These are phyloP conservation scores for Coregonus suidteri DNA, from an alignment of 2,797 vertebrate genomes.

Conservation along the genomic window DNA sequence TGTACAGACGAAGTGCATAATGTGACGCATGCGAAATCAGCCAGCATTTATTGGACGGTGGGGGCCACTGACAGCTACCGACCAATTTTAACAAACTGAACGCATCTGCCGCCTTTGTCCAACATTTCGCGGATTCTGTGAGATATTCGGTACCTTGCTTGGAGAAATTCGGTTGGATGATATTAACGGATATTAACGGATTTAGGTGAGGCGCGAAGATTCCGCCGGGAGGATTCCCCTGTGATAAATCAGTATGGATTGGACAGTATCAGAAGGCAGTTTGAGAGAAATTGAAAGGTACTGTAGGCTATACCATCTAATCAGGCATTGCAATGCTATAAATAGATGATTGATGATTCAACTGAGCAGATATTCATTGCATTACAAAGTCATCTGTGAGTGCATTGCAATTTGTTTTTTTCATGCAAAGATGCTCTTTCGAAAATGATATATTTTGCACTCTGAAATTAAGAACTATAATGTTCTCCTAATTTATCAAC, in stretches of 20 bases:
- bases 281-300: conserved; percentile 50
- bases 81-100: conserved; percentile 51
- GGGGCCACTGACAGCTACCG: conserved; percentile 16
- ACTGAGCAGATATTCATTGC: not conserved
- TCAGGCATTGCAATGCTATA: not conserved
- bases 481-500: not conserved
- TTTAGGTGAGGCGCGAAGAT: conserved; percentile 20
- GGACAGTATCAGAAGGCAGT: conserved; percentile 18
- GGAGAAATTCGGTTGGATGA: conserved; percentile 16
- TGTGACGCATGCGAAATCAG: conserved; percentile 31
- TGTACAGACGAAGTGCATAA: conserved; percentile 29
- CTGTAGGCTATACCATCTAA: not conserved
- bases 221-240: not conserved
- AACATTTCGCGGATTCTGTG: conserved; percentile 31
- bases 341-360: not conserved
- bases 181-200: not conserved
- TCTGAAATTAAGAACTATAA: not conserved
- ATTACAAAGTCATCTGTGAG: not conserved
- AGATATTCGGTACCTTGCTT: not conserved
- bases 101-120: conserved; percentile 41
- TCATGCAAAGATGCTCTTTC: not conserved
- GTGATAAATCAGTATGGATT: conserved; percentile 40
- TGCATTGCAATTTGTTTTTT: not conserved
- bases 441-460: not conserved
- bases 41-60: conserved; percentile 41